These are phyloP conservation scores for Byasa hedistus DNA, from an alignment of 2,888 invertebrate genomes.

Conservation along the genomic window DNA sequence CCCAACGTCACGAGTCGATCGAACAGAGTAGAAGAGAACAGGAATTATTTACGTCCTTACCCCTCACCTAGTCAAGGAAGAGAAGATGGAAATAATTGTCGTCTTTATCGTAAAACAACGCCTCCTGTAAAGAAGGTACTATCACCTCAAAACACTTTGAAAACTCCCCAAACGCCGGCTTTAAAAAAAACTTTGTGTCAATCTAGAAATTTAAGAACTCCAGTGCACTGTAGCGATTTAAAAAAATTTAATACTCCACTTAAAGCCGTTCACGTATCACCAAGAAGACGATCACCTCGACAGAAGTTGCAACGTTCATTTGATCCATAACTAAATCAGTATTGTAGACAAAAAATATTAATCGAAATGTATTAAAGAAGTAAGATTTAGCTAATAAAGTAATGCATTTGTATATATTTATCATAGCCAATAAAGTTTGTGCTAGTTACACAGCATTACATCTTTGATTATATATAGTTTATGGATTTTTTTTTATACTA, in stretches of 20 bases:
- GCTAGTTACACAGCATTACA: no score
- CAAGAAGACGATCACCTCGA: conserved; percentile 67
- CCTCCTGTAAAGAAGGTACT: conserved; percentile 56
- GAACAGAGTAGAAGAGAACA: conserved; percentile 10
- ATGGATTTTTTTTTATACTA: no score
- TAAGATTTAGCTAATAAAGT: conserved; percentile 32
- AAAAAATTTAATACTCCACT: conserved; percentile 81
- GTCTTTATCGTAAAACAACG: conserved; percentile 53
- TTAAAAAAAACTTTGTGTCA: conserved; percentile 81
- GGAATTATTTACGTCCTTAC: conserved; percentile 17
- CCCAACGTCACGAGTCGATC: conserved; percentile 43
- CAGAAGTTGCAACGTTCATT: conserved; percentile 48
- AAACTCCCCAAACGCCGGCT: conserved; percentile 72
- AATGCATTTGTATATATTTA: conserved; percentile 30
- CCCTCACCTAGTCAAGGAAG: conserved; percentile 40
- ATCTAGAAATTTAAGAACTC: conserved; percentile 76
- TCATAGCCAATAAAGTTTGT: conserved; percentile 32
- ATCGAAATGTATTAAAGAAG: conserved; percentile 30
- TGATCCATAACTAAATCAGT: conserved; percentile 29
- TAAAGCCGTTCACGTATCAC: conserved; percentile 70
- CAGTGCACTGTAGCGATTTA: conserved; percentile 56
- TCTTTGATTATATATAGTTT: no score
- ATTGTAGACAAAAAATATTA: conserved; percentile 13
- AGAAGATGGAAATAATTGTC: conserved; percentile 51
- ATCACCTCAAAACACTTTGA: conserved; percentile 55